Evolutionary conservation across 2,797 vertebrate species (phyloP), one percentile per base, ranked within the genome.

Genomic region (Phataginus tetradactyla): DNA sequence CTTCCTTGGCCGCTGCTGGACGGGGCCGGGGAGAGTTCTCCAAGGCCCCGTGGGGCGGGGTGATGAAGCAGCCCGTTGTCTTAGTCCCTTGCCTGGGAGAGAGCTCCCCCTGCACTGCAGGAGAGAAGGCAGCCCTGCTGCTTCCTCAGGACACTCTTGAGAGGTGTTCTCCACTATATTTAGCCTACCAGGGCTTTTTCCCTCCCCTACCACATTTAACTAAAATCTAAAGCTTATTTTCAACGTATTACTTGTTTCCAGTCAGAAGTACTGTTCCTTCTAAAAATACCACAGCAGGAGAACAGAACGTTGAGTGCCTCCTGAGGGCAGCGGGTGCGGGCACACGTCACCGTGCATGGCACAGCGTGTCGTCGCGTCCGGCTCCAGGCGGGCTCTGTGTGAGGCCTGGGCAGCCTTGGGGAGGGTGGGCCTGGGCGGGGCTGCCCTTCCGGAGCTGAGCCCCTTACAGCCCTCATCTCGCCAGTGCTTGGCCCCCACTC

Each of bases 141-240:
- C 86, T 88, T 71, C 95, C 5, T 75, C 49, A 64, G 86, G 90
- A 84, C 29, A 27, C 81, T 45, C 88, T 57, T 34, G 53, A 85
- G 63, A 95, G 34, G 39, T 32, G 51, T 75, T 32, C 94, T 95
- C n/a, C 81, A 51, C 57, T 92, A 6, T 79, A 66, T 94, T 90
- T 94, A 68, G 59, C 9, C 2, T n/a, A 0, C 15, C 25, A 90
- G 74, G 78, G 3, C 74, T 53, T 57, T 20, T 66, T 23, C 51
- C 9, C 84, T 51, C 10, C n/a, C 68, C 29, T 61, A 7, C 14
- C 57, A 39, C 53, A 8, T 59, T 91, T 81, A 87, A 75, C 80
- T 96, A 51, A 74, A 91, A 81, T 74, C 63, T 85, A 78, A 95
- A 97, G 83, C 83, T 97, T 87, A 55, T 91, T 91, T 96, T 94